Evolutionary conservation across 1,140 invertebrate genomes (phyloP), one percentile per base, ranked within the genome.

Genomic region (Episyrphus balteatus): DNA sequence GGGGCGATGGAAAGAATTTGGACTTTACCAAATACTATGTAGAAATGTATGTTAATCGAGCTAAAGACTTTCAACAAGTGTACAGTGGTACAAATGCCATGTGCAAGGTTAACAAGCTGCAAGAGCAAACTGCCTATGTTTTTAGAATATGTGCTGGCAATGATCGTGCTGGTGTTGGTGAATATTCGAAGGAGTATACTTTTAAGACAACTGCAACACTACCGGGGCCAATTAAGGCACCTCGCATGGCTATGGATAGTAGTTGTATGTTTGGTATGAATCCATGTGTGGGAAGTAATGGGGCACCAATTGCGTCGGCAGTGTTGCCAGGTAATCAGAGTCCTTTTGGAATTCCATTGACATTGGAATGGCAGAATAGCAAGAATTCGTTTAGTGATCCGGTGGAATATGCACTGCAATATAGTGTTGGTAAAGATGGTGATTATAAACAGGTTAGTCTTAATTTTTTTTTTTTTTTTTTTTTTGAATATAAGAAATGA

Each of bases 81-180:
- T 92, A 91, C 66, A 78, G 82, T 41, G 88, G 88, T 31, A 80
- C 79, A 15, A 80, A 77, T 48, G 76, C 81, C 48, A 79, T 76
- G 47, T 86, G 79, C 68, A 89, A 88, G 70, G 81, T 91, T 36
- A 82, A 82, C 57, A 84, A 86, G 64, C 68, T 93, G 49, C 77
- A 81, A 51, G 88, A 92, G 68, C 74, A 80, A 48, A 87, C 79
- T 3, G 69, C 70, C 15, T 92, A 92, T 66, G 77, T 75, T 56
- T 92, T 92, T 70, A 75, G 86, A 46, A 87, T 93, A 56, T 83
- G 78, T 55, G 88, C 88, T 37, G 77, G 79, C 45, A 91, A 88
- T 68, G 82, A 86, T 61, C 67, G 73, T 19, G 86, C 86, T 34
- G 88, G 89, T 1, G 75, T 82, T 54, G 88, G 90, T 17, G 79